Evolutionary conservation across 2,797 vertebrate species (phyloP).

Genomic region (Aulostomus chinensis): DNA sequence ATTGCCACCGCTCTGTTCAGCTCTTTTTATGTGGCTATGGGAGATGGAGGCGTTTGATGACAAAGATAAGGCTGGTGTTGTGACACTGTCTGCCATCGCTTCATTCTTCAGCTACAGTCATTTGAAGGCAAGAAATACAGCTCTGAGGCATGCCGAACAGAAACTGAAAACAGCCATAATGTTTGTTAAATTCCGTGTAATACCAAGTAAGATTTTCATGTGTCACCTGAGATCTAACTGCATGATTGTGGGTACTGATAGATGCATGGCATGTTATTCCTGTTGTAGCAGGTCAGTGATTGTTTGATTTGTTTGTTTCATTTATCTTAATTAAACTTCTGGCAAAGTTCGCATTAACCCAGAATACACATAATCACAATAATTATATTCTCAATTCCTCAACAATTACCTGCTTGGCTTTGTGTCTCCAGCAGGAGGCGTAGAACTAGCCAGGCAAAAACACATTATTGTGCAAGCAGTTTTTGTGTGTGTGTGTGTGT

Average conservation of each 20-base stretch:
- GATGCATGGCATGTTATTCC: constrained; percentile 14
- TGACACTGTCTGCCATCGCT: constrained; percentile 44
- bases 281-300: background rate
- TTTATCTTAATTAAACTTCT: constrained; percentile 31
- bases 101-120: constrained; percentile 34
- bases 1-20: constrained; percentile 56
- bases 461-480: constrained; percentile 36
- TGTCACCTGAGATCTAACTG: constrained; percentile 17
- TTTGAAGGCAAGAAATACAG: constrained; percentile 54
- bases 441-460: constrained; percentile 17
- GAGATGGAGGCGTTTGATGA: constrained; percentile 77
- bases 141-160: constrained; percentile 23
- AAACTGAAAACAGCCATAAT: constrained; percentile 34
- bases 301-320: constrained; percentile 35
- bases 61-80: constrained; percentile 53
- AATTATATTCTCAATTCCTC: constrained; percentile 3
- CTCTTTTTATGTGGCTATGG: constrained; percentile 70
- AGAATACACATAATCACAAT: constrained; percentile 11
- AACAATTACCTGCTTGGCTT: constrained; percentile 15
- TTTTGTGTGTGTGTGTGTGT: constrained; percentile 56
- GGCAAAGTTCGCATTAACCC: constrained; percentile 35
- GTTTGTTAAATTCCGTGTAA: constrained; percentile 52
- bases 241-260: constrained; percentile 3
- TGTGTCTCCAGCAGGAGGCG: constrained; percentile 73
- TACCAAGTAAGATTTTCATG: constrained; percentile 11